phyloP scores from a whole-genome alignment of 2,888 invertebrate species.

The Acleris sparsana region DNA sequence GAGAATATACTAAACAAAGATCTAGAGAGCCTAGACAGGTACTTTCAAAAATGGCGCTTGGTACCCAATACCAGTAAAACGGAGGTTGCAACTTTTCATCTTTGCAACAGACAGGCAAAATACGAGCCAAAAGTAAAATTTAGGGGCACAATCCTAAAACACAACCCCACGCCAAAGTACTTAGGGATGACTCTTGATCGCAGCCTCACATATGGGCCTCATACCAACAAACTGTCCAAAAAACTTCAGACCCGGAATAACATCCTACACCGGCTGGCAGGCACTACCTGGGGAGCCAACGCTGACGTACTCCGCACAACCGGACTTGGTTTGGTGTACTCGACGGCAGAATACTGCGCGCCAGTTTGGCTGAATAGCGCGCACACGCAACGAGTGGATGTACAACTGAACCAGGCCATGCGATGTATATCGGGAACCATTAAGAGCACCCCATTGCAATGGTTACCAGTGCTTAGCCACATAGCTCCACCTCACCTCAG shows the following conservation, averaged over 20 bases:
- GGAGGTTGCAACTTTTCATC: no score
- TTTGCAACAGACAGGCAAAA: no score
- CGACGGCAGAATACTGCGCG: neutral
- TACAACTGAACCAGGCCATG: neutral
- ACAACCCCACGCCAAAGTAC: constrained; percentile 1
- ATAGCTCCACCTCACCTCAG: neutral
- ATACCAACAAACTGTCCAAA: neutral
- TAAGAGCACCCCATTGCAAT: neutral
- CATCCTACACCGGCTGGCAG: neutral
- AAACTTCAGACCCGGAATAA: neutral
- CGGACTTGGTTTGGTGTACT: neutral
- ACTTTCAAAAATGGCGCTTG: no score
- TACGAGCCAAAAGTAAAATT: neutral
- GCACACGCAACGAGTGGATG: neutral
- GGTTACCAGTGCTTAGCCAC: neutral
- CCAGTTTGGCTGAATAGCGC: neutral
- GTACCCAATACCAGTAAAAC: no score
- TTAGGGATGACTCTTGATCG: neutral
- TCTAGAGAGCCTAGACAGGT: no score
- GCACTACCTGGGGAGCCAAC: neutral
- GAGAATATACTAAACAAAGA: no score
- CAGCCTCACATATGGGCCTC: neutral
- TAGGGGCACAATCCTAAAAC: neutral
- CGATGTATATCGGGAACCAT: neutral
- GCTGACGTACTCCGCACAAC: neutral